Conservation (phyloP, 2,797 vertebrate species). For the Molossus molossus region DNA sequence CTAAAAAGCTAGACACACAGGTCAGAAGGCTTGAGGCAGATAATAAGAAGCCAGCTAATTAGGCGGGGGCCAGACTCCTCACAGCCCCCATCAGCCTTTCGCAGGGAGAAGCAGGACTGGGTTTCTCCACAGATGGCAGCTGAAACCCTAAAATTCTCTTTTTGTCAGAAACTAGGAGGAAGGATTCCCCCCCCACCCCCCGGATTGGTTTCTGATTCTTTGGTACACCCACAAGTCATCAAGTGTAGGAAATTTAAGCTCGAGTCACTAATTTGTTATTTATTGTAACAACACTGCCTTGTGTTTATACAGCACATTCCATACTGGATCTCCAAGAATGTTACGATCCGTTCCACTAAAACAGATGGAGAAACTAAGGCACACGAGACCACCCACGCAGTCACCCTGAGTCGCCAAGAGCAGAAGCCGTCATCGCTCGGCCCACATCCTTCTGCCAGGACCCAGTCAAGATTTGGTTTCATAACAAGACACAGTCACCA, state of each 20-base stretch:
- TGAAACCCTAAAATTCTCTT: constrained; percentile 50
- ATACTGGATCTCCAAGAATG: constrained; percentile 79
- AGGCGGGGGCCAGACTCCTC: background rate
- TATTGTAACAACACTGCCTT: constrained; percentile 82
- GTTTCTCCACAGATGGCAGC: background rate
- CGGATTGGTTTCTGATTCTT: constrained; percentile 69
- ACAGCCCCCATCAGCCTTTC: background rate
- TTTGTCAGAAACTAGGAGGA: constrained; percentile 69
- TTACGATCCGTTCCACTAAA: constrained; percentile 71
- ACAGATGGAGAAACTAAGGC: constrained; percentile 86
- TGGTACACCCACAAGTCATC: constrained; percentile 62
- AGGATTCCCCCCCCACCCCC: fast-evolving
- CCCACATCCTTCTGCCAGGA: background rate
- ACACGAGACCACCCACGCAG: constrained; percentile 73
- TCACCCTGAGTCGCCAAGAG: constrained; percentile 34
- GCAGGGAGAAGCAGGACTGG: background rate
- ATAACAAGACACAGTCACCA: background rate
- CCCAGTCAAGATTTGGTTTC: background rate
- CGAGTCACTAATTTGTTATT: constrained; percentile 80
- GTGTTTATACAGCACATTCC: constrained; percentile 82
- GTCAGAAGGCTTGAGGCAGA: constrained; percentile 14
- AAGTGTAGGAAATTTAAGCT: constrained; percentile 70
- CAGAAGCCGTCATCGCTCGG: background rate
- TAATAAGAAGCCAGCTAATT: constrained; percentile 40
- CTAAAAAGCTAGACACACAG: background rate